Evolutionary conservation across 1,140 invertebrate species (phyloP).

Genomic region (Drosophila ananassae): DNA sequence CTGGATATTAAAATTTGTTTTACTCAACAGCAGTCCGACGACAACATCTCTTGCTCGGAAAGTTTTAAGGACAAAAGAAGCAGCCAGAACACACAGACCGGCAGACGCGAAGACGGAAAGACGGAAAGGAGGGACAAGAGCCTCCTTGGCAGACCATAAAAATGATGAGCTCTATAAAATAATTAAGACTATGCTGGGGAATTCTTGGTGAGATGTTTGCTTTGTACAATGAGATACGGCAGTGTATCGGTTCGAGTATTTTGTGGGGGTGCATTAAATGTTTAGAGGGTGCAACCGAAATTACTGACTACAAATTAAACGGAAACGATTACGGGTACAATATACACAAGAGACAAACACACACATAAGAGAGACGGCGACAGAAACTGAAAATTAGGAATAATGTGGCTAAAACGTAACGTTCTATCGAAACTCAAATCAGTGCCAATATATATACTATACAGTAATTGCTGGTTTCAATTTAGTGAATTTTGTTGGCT

Average conservation of each 20-base stretch:
- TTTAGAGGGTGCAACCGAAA: slow-evolving; percentile 40
- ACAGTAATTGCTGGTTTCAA: slow-evolving; percentile 46
- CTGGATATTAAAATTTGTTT: slow-evolving; percentile 70
- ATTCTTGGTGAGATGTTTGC: slow-evolving; percentile 27
- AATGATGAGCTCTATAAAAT: slow-evolving; percentile 73
- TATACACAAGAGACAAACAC: slow-evolving; percentile 20
- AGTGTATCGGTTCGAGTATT: slow-evolving; percentile 12
- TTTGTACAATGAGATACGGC: slow-evolving; percentile 41
- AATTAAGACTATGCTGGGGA: slow-evolving; percentile 56
- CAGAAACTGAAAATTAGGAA: slow-evolving; percentile 26
- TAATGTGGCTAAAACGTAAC: slow-evolving; percentile 32
- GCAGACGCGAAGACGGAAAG: not conserved
- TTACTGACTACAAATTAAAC: slow-evolving; percentile 23
- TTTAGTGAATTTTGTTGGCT: slow-evolving; percentile 44
- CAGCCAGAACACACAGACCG: not conserved
- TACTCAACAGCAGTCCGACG: slow-evolving; percentile 27
- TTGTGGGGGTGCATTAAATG: slow-evolving; percentile 52
- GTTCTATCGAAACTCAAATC: slow-evolving; percentile 52
- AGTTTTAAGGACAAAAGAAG: slow-evolving; percentile 7
- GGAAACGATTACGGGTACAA: slow-evolving; percentile 39
- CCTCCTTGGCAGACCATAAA: slow-evolving; percentile 39
- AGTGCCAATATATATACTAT: slow-evolving; percentile 60
- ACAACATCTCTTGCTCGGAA: slow-evolving; percentile 14
- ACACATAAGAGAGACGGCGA: slow-evolving; percentile 47
- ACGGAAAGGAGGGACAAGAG: not conserved